Conservation (phyloP, 35 echinoderm and acorn worm genomes). For the Ophioderma brevispina region DNA sequence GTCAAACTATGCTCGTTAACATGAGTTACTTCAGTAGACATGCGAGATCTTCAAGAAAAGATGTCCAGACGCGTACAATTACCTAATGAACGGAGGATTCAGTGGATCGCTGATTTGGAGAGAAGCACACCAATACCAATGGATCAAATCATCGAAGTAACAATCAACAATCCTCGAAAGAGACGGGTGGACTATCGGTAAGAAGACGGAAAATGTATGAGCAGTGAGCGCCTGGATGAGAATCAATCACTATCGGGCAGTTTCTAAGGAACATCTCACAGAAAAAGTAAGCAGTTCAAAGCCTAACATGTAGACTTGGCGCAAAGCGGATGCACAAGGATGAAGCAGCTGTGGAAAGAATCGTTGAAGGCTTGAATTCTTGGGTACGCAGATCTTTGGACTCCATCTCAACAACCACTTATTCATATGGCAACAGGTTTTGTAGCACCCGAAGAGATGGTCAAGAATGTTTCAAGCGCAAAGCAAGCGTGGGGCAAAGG, state of each 20-base stretch:
- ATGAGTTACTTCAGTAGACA: neutral
- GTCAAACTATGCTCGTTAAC: neutral
- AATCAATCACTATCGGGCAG: neutral
- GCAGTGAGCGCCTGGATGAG: neutral
- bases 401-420: neutral
- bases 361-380: neutral
- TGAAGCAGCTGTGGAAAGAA: neutral
- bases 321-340: neutral
- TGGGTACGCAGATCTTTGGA: neutral
- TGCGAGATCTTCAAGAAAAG: neutral
- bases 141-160: neutral
- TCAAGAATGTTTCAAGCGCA: neutral
- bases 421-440: neutral
- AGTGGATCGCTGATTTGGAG: neutral
- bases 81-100: neutral
- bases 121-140: neutral
- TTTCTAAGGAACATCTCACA: neutral
- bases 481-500: neutral
- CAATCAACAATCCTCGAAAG: neutral
- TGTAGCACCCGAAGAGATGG: neutral
- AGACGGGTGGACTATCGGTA: slow-evolving; percentile 4
- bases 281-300: neutral
- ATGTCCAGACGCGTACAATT: neutral
- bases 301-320: neutral
- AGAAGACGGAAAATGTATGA: neutral